phyloP scores from a whole-genome alignment of 2,797 vertebrate species.

The Urocyon cinereoargenteus region DNA sequence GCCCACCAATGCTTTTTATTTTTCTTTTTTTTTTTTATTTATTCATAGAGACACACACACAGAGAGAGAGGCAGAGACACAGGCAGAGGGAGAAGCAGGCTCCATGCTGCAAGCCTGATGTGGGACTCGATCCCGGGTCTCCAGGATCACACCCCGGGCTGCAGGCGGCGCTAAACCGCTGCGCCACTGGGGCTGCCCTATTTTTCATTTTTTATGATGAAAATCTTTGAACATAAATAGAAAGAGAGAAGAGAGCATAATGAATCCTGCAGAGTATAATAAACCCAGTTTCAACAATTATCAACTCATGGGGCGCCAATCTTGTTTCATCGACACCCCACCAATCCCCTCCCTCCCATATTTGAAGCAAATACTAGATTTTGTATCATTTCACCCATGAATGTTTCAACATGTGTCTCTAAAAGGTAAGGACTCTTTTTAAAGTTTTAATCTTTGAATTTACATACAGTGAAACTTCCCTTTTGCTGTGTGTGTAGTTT shows the following conservation, averaged over 20 bases:
- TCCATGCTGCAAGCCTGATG: too few species aligned
- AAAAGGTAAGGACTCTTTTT: not conserved
- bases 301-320: not conserved
- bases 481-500: not conserved
- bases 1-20: slow-evolving; percentile 14
- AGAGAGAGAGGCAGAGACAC: too few species aligned
- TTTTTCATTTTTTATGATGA: slow-evolving; percentile 44
- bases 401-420: slow-evolving; percentile 29
- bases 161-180: too few species aligned
- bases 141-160: too few species aligned
- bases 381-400: slow-evolving; percentile 24
- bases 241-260: slow-evolving; percentile 12
- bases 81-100: too few species aligned
- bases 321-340: not conserved
- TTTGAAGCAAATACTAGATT: slow-evolving; percentile 36
- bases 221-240: slow-evolving; percentile 47
- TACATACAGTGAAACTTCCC: not conserved
- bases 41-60: too few species aligned
- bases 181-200: too few species aligned
- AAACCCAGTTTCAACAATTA: slow-evolving; percentile 31
- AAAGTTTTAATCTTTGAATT: slow-evolving; percentile 53
- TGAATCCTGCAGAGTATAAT: not conserved
- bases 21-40: slow-evolving; percentile 56
- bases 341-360: not conserved
- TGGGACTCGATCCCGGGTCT: too few species aligned